Conservation (phyloP, 2,113 vertebrate genomes). For the Dicrurus megarhynchus region DNA sequence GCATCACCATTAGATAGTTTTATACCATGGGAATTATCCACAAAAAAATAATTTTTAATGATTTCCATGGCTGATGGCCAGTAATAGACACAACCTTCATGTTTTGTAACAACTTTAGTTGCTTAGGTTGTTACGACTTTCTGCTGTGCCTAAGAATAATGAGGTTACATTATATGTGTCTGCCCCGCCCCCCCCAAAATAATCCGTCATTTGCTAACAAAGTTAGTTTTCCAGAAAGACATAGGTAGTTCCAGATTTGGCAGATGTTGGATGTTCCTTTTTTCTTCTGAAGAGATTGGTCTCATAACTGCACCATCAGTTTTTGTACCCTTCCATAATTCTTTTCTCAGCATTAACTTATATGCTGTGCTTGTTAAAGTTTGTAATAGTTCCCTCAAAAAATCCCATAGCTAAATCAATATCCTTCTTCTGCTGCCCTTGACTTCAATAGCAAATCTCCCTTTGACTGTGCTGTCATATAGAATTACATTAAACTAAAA, state of each 20-base stretch:
- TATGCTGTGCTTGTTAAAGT: not conserved
- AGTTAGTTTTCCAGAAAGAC: not conserved
- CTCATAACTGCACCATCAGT: not conserved
- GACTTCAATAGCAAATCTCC: not conserved
- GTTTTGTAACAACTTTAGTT: not conserved
- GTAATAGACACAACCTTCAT: not conserved
- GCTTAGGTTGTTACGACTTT: not conserved
- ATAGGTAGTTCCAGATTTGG: not conserved
- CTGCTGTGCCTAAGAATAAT: not conserved
- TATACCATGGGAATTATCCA: not conserved
- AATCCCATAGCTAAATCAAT: not conserved
- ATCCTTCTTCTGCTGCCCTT: not conserved
- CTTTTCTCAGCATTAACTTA: not conserved
- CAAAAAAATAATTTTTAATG: not conserved
- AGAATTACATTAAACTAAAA: not conserved
- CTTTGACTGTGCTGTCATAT: not conserved
- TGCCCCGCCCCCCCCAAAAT: not conserved
- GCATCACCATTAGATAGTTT: not conserved
- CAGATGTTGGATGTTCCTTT: not conserved
- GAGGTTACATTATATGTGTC: accelerated
- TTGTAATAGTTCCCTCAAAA: not conserved
- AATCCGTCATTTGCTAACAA: not conserved
- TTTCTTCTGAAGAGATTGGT: not conserved
- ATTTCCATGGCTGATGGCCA: not conserved
- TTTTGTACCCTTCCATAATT: not conserved